A percentile compares a stretch with the other conserved stretches of the same genome.
phyloP scores from a whole-genome alignment of 2,113 vertebrate genomes.

The Sus scrofa region T2T-Sscrofa CM000813.6:101276001-101276500 shows the following conservation, averaged over 20 bases:
- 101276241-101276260: not conserved
- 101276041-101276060: not conserved
- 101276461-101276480: slow-evolving; percentile 45
- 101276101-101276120: slow-evolving; percentile 21
- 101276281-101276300: not conserved
- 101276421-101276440: slow-evolving; percentile 28
- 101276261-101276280: not conserved
- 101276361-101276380: not conserved
- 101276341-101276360: not conserved
- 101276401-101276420: not conserved
- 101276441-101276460: not conserved
- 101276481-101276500: not conserved
- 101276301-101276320: not conserved
- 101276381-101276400: not conserved
- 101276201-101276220: not conserved
- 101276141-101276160: not conserved
- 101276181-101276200: not conserved
- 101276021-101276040: not conserved
- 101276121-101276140: not conserved
- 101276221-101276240: not conserved
- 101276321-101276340: not conserved
- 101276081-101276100: not conserved
- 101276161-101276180: not conserved
- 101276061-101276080: not conserved
- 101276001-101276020: not conserved